Conservation (phyloP, 2,797 vertebrate species). For the Sandelia bainsii region DNA sequence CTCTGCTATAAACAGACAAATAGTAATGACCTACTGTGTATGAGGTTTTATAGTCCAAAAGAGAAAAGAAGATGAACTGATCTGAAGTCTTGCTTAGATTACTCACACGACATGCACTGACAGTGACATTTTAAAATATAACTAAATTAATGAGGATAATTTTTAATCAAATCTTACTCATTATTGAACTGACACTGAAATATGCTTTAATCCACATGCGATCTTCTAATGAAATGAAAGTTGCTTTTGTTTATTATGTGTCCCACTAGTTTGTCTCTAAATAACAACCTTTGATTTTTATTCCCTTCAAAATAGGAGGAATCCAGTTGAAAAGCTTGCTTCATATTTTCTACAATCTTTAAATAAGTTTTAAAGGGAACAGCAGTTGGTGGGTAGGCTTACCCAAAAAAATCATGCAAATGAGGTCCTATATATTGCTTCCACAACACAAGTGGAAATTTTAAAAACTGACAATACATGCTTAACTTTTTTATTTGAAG, state of each 20-base stretch:
- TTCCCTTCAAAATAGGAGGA: slow-evolving; percentile 26
- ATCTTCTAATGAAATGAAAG: neutral
- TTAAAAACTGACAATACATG: neutral
- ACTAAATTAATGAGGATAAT: no score
- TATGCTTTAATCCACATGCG: slow-evolving; percentile 3
- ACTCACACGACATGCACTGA: no score
- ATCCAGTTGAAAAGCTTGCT: slow-evolving; percentile 39
- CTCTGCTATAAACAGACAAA: neutral
- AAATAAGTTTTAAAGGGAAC: slow-evolving; percentile 36
- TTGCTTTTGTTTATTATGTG: slow-evolving; percentile 28
- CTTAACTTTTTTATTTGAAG: slow-evolving; percentile 34
- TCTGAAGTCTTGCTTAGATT: neutral
- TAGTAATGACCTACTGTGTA: neutral
- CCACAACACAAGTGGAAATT: neutral
- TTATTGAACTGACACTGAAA: neutral
- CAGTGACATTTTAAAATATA: no score
- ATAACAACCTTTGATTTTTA: slow-evolving; percentile 23
- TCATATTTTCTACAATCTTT: slow-evolving; percentile 40
- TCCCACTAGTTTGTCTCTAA: neutral
- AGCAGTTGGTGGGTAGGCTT: slow-evolving; percentile 2
- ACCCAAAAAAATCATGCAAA: slow-evolving; percentile 50
- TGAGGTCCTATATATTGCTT: slow-evolving; percentile 24
- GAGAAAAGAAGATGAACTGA: slow-evolving; percentile 1
- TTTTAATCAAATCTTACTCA: neutral
- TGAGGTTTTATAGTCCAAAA: slow-evolving; percentile 20